These are phyloP conservation scores for Cartodere bifasciata DNA, from an alignment of 2,888 invertebrate genomes.

Conservation along the genomic window DNA sequence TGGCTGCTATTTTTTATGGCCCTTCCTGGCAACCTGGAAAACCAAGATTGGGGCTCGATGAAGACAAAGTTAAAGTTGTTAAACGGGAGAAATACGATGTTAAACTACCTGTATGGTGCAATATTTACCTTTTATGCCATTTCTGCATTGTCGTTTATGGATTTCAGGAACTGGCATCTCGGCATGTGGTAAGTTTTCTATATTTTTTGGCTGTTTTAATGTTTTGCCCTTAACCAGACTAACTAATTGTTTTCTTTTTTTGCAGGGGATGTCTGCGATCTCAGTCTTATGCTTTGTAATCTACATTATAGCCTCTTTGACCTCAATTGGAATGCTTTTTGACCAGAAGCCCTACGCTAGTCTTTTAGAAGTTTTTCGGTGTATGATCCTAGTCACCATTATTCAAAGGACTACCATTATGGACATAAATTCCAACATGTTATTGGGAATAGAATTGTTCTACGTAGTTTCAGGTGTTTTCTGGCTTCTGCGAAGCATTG, in stretches of 20 bases:
- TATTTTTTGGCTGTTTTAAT: not conserved
- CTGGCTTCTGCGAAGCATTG: slow-evolving; percentile 49
- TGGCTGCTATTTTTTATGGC: slow-evolving; percentile 65
- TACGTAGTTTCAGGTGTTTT: slow-evolving; percentile 47
- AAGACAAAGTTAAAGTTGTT: slow-evolving; percentile 57
- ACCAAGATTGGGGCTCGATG: slow-evolving; percentile 61
- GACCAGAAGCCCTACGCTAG: slow-evolving; percentile 51
- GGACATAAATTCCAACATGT: slow-evolving; percentile 30
- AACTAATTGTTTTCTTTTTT: too few species aligned
- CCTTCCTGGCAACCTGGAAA: slow-evolving; percentile 81
- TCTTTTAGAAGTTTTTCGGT: slow-evolving; percentile 50
- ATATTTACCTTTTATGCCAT: slow-evolving; percentile 51
- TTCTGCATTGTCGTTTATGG: slow-evolving; percentile 52
- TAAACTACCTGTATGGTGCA: slow-evolving; percentile 51
- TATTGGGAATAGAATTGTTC: slow-evolving; percentile 41
- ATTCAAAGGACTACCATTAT: slow-evolving; percentile 34
- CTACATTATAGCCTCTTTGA: slow-evolving; percentile 55
- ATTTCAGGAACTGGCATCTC: slow-evolving; percentile 51
- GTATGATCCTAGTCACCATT: slow-evolving; percentile 42
- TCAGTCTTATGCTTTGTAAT: slow-evolving; percentile 44
- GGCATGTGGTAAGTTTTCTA: slow-evolving; percentile 45
- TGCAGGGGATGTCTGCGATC: slow-evolving; percentile 49
- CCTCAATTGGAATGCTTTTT: slow-evolving; percentile 58
- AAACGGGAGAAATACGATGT: slow-evolving; percentile 56
- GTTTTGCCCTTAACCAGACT: too few species aligned